phyloP scores from a whole-genome alignment of 2,113 vertebrate species.

The Calyptomena viridis region DNA sequence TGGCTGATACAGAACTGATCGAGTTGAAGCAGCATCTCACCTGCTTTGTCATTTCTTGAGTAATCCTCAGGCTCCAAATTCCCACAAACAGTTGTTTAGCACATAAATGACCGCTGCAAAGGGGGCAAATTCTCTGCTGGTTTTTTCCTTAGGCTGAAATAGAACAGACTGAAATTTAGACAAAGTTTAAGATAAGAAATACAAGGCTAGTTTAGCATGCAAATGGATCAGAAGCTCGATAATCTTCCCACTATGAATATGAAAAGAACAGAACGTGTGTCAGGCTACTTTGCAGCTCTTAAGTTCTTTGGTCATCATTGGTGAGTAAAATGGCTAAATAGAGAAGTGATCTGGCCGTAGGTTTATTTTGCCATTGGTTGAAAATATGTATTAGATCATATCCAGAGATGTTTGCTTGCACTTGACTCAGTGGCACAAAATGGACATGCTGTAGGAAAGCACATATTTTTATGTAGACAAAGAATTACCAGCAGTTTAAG shows the following conservation, averaged over 20 bases:
- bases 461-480: background rate
- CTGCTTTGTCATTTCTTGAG: background rate
- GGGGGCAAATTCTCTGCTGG: background rate
- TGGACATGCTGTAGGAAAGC: background rate
- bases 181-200: background rate
- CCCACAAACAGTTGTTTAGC: background rate
- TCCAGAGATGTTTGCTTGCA: background rate
- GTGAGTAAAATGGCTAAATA: background rate
- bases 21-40: background rate
- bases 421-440: background rate
- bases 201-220: background rate
- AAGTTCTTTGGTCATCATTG: background rate
- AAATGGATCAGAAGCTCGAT: background rate
- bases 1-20: background rate
- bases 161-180: background rate
- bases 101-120: background rate
- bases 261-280: background rate
- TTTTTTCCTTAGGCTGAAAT: background rate
- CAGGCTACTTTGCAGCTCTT: background rate
- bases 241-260: background rate
- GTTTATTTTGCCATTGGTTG: background rate
- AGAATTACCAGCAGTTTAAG: conserved; percentile 51
- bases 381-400: background rate
- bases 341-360: background rate
- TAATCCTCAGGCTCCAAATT: background rate